Evolutionary conservation across 2,113 vertebrate species (phyloP).

Genomic region (Corythornis cristatus): DNA sequence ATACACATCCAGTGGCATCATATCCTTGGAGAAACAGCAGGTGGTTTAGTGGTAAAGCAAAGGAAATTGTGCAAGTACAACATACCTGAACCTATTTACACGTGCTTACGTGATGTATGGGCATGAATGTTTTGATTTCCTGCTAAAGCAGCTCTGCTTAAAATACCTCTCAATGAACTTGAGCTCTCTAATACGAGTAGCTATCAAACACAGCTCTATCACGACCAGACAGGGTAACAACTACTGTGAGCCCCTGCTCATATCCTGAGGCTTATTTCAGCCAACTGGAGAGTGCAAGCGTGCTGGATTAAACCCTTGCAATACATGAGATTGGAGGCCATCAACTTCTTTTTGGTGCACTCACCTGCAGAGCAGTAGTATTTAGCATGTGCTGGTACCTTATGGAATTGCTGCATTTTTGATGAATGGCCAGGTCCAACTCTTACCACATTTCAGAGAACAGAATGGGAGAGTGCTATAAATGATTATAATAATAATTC

Average conservation of each 20-base stretch:
- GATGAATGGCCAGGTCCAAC: conserved; percentile 52
- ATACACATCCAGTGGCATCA: not conserved
- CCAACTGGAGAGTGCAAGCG: not conserved
- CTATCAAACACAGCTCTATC: not conserved
- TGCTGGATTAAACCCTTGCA: not conserved
- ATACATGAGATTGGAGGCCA: not conserved
- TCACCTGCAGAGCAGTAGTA: not conserved
- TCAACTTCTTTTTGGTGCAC: not conserved
- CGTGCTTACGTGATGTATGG: not conserved
- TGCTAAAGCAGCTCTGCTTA: not conserved
- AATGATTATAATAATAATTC: conserved; percentile 43
- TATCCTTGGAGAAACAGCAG: not conserved
- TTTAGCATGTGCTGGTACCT: conserved; percentile 2
- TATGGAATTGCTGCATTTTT: not conserved
- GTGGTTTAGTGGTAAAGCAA: not conserved
- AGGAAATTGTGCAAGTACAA: not conserved
- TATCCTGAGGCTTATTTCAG: not conserved
- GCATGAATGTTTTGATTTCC: not conserved
- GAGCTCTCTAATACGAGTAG: not conserved
- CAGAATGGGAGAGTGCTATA: conserved; percentile 30
- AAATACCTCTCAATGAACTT: not conserved
- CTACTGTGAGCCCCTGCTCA: not conserved
- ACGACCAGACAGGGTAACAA: not conserved
- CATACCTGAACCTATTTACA: not conserved
- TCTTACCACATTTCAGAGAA: conserved; percentile 54